Evolutionary conservation across 2,113 vertebrate genomes (phyloP).

Genomic region (Corythaeola cristata): DNA sequence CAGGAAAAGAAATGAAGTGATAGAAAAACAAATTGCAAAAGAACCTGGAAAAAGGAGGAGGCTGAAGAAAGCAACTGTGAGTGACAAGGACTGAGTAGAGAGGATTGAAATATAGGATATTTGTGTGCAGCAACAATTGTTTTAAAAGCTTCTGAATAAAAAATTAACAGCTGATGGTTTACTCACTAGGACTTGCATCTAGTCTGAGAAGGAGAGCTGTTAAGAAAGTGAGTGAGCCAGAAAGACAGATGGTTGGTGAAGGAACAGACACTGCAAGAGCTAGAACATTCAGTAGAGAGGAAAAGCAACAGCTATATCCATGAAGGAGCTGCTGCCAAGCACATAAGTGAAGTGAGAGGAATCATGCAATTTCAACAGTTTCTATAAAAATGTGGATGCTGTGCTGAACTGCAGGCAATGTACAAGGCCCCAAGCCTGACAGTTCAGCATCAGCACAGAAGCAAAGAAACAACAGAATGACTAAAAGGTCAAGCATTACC

Average conservation of each 20-base stretch:
- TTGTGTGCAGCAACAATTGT: background rate
- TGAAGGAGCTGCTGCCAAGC: slow-evolving; percentile 40
- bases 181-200: background rate
- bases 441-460: background rate
- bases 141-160: slow-evolving; percentile 34
- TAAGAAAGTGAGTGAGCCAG: slow-evolving; percentile 28
- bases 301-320: slow-evolving; percentile 52
- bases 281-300: slow-evolving; percentile 60
- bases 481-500: background rate
- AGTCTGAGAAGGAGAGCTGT: slow-evolving; percentile 26
- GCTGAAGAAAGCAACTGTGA: background rate
- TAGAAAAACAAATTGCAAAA: background rate
- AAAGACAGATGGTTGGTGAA: slow-evolving; percentile 57
- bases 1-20: background rate
- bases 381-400: background rate
- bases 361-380: background rate
- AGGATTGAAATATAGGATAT: background rate
- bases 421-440: background rate
- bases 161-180: slow-evolving; percentile 27
- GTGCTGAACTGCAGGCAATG: background rate
- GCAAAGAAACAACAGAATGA: background rate
- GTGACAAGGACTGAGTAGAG: background rate
- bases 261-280: slow-evolving; percentile 58
- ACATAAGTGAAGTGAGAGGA: background rate
- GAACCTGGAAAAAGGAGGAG: background rate